phyloP scores from a whole-genome alignment of 2,113 vertebrate species.

The Antechinus flavipes region DNA sequence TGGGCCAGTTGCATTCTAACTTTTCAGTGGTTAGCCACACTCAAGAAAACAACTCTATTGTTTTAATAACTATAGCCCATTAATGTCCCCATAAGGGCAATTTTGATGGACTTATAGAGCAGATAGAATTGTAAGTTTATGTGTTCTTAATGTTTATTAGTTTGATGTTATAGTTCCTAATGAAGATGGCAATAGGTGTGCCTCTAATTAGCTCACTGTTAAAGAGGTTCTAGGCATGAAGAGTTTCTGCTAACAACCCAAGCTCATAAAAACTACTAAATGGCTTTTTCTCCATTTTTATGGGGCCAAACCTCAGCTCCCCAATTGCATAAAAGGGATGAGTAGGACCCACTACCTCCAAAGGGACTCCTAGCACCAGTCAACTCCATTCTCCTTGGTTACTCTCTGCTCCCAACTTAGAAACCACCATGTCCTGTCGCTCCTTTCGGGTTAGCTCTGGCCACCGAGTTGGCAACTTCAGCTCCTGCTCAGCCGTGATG shows the following conservation, averaged over 20 bases:
- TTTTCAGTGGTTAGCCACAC: constrained; percentile 70
- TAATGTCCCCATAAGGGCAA: constrained; percentile 64
- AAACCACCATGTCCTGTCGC: constrained; percentile 65
- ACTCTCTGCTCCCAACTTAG: neutral
- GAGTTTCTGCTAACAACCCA: constrained; percentile 78
- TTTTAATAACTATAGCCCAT: constrained; percentile 64
- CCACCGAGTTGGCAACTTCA: constrained; percentile 51
- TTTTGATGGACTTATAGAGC: constrained; percentile 55
- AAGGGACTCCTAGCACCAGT: constrained; percentile 52
- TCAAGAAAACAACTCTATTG: constrained; percentile 45
- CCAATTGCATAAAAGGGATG: constrained; percentile 70
- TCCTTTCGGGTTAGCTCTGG: constrained; percentile 57
- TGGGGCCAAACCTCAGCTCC: constrained; percentile 66
- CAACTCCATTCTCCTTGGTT: neutral
- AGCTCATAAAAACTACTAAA: constrained; percentile 81
- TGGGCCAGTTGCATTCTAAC: constrained; percentile 50
- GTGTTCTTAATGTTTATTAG: constrained; percentile 74
- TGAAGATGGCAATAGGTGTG: constrained; percentile 72
- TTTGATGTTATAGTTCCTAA: constrained; percentile 36
- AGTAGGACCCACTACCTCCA: constrained; percentile 62
- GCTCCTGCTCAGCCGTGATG: constrained; percentile 65
- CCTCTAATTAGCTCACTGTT: constrained; percentile 66
- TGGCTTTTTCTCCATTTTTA: constrained; percentile 72
- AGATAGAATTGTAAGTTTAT: constrained; percentile 55
- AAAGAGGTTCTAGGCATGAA: constrained; percentile 65